phyloP scores from a whole-genome alignment of 2,888 invertebrate species.

The Dione vanillae region DNA sequence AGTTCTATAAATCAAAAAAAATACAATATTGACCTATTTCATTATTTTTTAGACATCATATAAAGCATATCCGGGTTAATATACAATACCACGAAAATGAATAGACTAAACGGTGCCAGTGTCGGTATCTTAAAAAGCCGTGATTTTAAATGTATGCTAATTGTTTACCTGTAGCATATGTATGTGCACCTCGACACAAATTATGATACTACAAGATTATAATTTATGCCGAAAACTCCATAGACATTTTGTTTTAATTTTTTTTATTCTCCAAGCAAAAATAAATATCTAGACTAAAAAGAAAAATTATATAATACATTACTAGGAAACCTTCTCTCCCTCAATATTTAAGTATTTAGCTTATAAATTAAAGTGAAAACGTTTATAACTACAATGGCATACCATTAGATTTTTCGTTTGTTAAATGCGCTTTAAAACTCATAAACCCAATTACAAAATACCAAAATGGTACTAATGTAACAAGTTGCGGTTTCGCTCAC shows the following conservation, averaged over 20 bases:
- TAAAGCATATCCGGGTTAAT: neutral
- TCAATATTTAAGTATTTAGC: no score
- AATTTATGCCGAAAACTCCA: slow-evolving; percentile 50
- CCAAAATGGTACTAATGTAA: no score
- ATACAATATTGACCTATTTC: neutral
- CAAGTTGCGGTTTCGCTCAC: no score
- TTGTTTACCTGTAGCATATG: slow-evolving; percentile 81
- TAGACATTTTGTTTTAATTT: slow-evolving; percentile 54
- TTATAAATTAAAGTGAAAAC: no score
- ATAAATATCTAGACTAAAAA: no score
- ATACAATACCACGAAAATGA: neutral
- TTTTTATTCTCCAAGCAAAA: no score
- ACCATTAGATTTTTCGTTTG: no score
- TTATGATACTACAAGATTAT: slow-evolving; percentile 60
- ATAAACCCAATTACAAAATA: no score
- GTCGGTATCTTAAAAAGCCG: slow-evolving; percentile 60
- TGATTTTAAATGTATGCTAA: slow-evolving; percentile 72
- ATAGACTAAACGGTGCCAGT: slow-evolving; percentile 13
- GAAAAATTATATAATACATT: neutral
- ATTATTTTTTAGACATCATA: neutral
- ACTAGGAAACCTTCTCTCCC: neutral
- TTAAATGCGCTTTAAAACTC: no score
- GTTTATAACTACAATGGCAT: no score
- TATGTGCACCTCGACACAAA: slow-evolving; percentile 73
- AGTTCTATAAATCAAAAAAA: no score